These are phyloP conservation scores for Eulacestoma nigropectus DNA, from an alignment of 2,113 vertebrate genomes.

Conservation along the genomic window DNA sequence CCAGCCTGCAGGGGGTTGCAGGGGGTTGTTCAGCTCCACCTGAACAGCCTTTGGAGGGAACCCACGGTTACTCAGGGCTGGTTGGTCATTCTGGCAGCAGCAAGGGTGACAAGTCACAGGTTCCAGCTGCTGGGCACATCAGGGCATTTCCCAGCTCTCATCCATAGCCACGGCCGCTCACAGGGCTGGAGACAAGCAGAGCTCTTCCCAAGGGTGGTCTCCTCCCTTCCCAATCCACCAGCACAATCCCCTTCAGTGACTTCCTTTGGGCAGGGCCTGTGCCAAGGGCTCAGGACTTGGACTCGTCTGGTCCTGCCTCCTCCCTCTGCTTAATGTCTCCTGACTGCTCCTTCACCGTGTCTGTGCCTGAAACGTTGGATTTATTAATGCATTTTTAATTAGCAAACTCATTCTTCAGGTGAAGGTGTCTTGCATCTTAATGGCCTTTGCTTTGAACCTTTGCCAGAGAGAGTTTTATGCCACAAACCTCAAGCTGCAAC, in stretches of 20 bases:
- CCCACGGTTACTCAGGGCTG: no score
- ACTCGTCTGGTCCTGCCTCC: background rate
- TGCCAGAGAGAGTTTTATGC: background rate
- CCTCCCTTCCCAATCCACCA: background rate
- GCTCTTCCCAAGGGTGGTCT: background rate
- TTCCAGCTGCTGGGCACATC: background rate
- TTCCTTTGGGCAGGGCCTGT: background rate
- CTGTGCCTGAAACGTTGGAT: background rate
- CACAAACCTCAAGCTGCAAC: background rate
- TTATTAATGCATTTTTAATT: conserved; percentile 58
- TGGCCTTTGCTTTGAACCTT: background rate
- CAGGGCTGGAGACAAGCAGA: background rate
- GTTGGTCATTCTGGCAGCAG: background rate
- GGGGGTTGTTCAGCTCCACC: background rate
- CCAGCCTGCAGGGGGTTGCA: background rate
- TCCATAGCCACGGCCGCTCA: accelerated
- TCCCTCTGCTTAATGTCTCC: background rate
- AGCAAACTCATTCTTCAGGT: conserved; percentile 1
- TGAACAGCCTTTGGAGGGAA: background rate
- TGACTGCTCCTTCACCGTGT: background rate
- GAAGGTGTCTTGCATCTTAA: conserved; percentile 21
- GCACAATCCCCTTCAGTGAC: background rate
- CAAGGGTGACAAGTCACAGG: background rate
- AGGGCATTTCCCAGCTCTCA: accelerated
- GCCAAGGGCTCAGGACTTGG: background rate